Evolutionary conservation across 2,888 invertebrate species (phyloP).

Genomic region (Tanypteryx hageni): DNA sequence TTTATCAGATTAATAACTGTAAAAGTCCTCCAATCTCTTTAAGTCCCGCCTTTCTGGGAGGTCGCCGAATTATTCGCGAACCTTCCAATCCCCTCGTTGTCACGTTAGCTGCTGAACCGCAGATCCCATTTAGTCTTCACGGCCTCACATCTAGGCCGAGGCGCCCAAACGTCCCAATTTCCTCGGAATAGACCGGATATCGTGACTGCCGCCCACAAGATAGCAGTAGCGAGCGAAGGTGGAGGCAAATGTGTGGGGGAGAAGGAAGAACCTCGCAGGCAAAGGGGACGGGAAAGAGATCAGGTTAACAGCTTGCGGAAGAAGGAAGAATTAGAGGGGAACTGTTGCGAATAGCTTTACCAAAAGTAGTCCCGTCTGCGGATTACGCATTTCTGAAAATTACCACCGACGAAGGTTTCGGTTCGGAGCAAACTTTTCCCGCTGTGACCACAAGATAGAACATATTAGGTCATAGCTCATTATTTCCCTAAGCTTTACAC

Average conservation of each 20-base stretch:
- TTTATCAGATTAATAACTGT: no score
- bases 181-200: conserved; percentile 32
- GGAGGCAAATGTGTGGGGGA: not conserved
- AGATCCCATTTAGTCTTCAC: not conserved
- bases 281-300: not conserved
- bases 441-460: no score
- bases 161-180: conserved; percentile 24
- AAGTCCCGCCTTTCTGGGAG: no score
- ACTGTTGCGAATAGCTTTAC: no score
- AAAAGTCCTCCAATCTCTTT: no score
- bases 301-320: not conserved
- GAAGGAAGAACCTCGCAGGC: not conserved
- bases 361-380: no score
- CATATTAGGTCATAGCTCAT: no score
- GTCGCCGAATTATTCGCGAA: not conserved
- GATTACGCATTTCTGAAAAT: no score
- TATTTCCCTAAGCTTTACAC: no score
- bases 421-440: no score
- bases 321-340: no score
- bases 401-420: no score
- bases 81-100: not conserved
- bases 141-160: not conserved
- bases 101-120: not conserved
- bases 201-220: conserved; percentile 53
- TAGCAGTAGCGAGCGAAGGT: conserved; percentile 6